Conservation (phyloP, 2,888 invertebrate species). For the Eubasilissa splendida region DNA sequence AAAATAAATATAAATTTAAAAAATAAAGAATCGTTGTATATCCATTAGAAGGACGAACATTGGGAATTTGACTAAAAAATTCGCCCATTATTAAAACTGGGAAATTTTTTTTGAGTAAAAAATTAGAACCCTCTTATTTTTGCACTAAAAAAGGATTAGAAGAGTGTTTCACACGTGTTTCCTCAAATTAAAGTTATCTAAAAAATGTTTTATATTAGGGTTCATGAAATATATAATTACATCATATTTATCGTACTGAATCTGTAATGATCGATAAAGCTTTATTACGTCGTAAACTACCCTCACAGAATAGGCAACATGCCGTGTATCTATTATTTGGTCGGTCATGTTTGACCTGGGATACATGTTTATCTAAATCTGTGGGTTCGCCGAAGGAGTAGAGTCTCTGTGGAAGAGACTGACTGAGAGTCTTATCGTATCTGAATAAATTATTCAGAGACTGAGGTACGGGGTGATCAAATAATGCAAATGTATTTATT, state of each 20-base stretch:
- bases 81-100: too few relatives aligned
- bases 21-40: too few relatives aligned
- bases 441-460: conserved; percentile 51
- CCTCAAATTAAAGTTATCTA: too few relatives aligned
- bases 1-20: too few relatives aligned
- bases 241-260: conserved; percentile 1
- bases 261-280: conserved; percentile 9
- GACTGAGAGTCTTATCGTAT: conserved; percentile 29
- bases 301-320: not conserved
- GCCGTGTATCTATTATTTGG: conserved; percentile 25
- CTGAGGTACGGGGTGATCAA: conserved; percentile 6
- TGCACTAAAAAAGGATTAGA: too few relatives aligned
- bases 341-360: conserved; percentile 25
- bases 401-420: conserved; percentile 33
- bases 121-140: too few relatives aligned
- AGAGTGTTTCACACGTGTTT: too few relatives aligned
- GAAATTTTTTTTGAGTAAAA: too few relatives aligned
- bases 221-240: too few relatives aligned
- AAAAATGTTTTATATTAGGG: too few relatives aligned
- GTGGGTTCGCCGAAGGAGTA: conserved; percentile 19
- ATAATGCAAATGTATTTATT: not conserved
- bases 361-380: conserved; percentile 44
- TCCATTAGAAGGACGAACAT: too few relatives aligned
- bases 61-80: too few relatives aligned
- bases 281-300: conserved; percentile 1